Evolutionary conservation across 1,140 invertebrate genomes (phyloP), one percentile per base, ranked within the genome.

Genomic region (Mactra quadrangularis): DNA sequence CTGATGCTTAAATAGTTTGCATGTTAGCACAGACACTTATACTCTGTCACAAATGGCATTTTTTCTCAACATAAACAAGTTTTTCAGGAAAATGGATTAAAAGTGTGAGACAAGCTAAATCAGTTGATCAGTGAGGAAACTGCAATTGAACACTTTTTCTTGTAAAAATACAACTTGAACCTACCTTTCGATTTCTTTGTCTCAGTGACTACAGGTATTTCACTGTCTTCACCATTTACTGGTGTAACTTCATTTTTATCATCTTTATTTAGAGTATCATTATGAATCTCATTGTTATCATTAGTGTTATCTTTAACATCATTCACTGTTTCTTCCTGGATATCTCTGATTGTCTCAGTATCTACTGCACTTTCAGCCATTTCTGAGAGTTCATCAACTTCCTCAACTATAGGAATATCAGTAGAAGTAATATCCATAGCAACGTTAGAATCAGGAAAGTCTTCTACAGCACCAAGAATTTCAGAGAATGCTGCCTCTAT

Each of bases 401-500:
- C 77, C 53, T 81, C 77, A 22, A 68, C 7, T 3, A 68, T 66
- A 17, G 50, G 60, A 81, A 70, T 27, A 60, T 66, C 64, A 41
- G 53, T 31, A 53, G 76, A 15, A 25, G 25, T 9, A 38, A 52
- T 62, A 31, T 85, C 83, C 15, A 50, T 35, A 15, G 57, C 9
- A 15, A 25, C 17, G 6, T 81, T 68, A 1, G 33, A 22, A 15
- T 83, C 75, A n/a, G 57, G 64, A n/a, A 62, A 52, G 13, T 82
- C 68, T 15, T 87, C 86, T 13, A 87, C 85, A n/a, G 84, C 87
- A 62, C 77, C 84, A 22, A 87, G 81, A 71, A 87, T 79, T 64
- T 87, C 82, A 11, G 84, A 85, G 45, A 87, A 87, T 13, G 87
- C 87, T 29, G 82, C 83, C 52, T 87, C 87, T 41, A 87, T 86